Evolutionary conservation across 2,113 vertebrate species (phyloP).

Genomic region (Sprattus sprattus): DNA sequence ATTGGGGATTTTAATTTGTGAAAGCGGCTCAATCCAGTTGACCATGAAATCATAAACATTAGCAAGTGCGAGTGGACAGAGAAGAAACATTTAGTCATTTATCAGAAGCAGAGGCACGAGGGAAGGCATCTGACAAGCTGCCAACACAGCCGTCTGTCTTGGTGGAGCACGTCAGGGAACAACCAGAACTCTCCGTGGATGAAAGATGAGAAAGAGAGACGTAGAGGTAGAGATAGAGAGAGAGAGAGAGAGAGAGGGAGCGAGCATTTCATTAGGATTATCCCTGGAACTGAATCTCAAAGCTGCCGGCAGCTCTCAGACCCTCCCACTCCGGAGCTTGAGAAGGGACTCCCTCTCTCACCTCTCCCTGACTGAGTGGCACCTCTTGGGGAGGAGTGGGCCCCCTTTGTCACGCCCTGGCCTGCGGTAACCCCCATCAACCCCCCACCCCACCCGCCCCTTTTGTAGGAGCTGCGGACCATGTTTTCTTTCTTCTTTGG

Average conservation of each 20-base stretch:
- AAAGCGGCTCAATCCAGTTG: not conserved
- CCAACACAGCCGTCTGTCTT: slow-evolving; percentile 20
- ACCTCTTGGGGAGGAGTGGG: too few species aligned
- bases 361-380: too few species aligned
- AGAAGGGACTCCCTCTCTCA: not conserved
- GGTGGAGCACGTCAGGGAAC: not conserved
- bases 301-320: not conserved
- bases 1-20: not conserved
- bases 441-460: too few species aligned
- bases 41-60: not conserved
- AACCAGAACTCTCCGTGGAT: not conserved
- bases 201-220: not conserved
- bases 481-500: not conserved
- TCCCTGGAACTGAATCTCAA: not conserved
- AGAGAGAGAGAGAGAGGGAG: slow-evolving; percentile 3
- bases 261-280: not conserved
- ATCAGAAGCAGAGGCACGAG: not conserved
- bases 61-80: not conserved
- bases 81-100: too few species aligned
- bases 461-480: not conserved
- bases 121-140: slow-evolving; percentile 19
- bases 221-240: slow-evolving; percentile 14
- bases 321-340: not conserved
- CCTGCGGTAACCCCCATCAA: not conserved
- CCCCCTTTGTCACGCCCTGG: too few species aligned